Evolutionary conservation across 2,113 vertebrate genomes (phyloP), one percentile per base, ranked within the genome.

Genomic region (Harpagus bidentatus): DNA sequence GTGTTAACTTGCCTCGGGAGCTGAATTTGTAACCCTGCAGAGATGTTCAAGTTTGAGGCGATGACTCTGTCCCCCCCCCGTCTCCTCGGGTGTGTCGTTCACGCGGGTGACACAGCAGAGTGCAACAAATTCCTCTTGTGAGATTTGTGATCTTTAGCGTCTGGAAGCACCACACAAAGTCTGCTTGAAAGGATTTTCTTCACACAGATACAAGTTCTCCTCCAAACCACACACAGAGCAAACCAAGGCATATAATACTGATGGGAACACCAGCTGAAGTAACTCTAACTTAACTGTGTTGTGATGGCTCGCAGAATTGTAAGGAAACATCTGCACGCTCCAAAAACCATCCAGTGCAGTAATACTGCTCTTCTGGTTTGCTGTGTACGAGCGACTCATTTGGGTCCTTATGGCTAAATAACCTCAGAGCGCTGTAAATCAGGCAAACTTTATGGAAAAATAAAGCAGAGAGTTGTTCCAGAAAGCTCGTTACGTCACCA

Each of bases 371-470:
- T 70, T 83, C 82, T 88, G 76, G 10, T 80, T 90, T 88, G 71
- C 67, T 48, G 31, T 11, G 8, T 52, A 17, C 5, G 29, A 77
- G 36, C 1, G 0, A 63, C 21, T 52, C 59, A 0, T 40, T 65
- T 23, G 42, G 53, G 67, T 83, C 36, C 18, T 88, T 67, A 32
- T 47, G 47, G 78, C 8, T 73, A 70, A 88, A 73, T 50, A 70
- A 82, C 23, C 23, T 70, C 79, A 86, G 16, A 88, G 53, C 0
- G 0, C 32, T 50, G 38, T 36, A 80, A 95, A 66, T 56, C 29
- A 65, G 78, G 47, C 48, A 80, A 77, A 61, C 55, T 76, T 52
- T 19, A 22, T 47, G 48, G 53, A 85, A 85, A 96, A 83, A 90
- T 61, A 81, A 80, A 82, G 43, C 26, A 86, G 91, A 61, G 3